phyloP scores from a whole-genome alignment of 2,113 vertebrate genomes.

The Carollia perspicillata region DNA sequence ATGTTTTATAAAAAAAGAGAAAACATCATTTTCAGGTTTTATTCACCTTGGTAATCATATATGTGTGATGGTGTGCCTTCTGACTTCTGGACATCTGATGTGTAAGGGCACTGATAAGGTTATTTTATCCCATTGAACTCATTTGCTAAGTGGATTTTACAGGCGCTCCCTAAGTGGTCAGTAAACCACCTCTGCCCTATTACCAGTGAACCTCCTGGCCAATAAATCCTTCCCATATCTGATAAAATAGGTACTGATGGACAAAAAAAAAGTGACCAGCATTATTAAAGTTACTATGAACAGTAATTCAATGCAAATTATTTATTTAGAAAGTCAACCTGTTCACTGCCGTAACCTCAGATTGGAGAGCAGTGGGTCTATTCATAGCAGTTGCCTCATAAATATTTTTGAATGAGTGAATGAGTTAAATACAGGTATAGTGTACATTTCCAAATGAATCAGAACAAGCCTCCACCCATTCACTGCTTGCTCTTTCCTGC shows the following conservation, averaged over 20 bases:
- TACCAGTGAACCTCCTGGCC: neutral
- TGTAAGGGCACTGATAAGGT: neutral
- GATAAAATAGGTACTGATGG: neutral
- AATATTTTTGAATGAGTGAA: neutral
- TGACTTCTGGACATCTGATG: too few species aligned
- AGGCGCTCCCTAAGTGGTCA: neutral
- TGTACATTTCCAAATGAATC: neutral
- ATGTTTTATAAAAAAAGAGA: neutral
- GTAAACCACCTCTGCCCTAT: neutral
- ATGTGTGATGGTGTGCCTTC: neutral
- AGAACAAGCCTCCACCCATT: neutral
- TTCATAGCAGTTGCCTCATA: neutral
- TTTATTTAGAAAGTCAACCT: neutral
- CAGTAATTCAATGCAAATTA: neutral
- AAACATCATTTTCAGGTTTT: neutral
- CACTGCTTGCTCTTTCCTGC: neutral
- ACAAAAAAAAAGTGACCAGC: neutral
- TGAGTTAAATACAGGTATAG: neutral
- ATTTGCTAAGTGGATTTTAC: neutral
- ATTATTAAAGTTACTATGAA: neutral
- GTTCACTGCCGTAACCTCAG: neutral
- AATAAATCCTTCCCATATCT: neutral
- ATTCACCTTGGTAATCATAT: neutral
- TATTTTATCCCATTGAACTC: neutral
- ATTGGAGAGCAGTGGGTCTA: neutral